Percentiles rank a stretch among this genome's conserved stretches.
These are phyloP conservation scores for Apodemia mormo DNA, from an alignment of 2,888 invertebrate species.

Conservation along the genomic window DNA sequence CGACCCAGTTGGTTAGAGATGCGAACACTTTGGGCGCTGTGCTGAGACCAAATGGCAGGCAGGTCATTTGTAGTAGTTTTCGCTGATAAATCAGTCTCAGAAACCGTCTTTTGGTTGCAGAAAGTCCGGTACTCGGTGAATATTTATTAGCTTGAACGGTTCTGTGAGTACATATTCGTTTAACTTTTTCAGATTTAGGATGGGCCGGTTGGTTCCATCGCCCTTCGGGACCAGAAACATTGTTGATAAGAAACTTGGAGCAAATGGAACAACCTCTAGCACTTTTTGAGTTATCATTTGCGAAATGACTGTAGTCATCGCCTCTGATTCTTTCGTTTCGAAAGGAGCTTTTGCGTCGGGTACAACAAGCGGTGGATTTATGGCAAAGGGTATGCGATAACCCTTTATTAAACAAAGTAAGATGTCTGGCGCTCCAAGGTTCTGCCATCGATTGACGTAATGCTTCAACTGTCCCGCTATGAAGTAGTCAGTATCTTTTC, in stretches of 20 bases:
- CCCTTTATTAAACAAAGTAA: not conserved
- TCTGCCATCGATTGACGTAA: slow-evolving; percentile 14
- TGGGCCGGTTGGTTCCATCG: slow-evolving; percentile 22
- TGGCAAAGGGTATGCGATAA: slow-evolving; percentile 12
- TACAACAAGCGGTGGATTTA: slow-evolving; percentile 1
- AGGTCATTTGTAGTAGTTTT: not conserved
- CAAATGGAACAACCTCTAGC: not conserved
- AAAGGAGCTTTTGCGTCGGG: not conserved
- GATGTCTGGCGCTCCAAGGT: not conserved
- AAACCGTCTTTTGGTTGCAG: not conserved
- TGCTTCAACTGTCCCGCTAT: not conserved
- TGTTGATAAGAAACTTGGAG: slow-evolving; percentile 17
- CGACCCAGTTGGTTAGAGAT: not conserved
- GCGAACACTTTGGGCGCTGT: too few species aligned
- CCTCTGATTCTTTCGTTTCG: slow-evolving; percentile 8
- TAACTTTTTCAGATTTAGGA: slow-evolving; percentile 22
- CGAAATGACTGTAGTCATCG: slow-evolving; percentile 1
- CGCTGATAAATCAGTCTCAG: not conserved
- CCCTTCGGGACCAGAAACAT: slow-evolving; percentile 25
- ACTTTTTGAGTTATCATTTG: slow-evolving; percentile 15
- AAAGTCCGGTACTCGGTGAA: not conserved
- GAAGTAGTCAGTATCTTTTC: slow-evolving; percentile 15
- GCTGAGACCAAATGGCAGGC: not conserved
- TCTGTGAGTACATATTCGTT: not conserved
- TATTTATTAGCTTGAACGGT: slow-evolving; percentile 1